A percentile compares a stretch with the other conserved stretches of the same genome.
Evolutionary conservation across 1,140 invertebrate species (phyloP).

Genomic region (Zaprionus capensis): DNA sequence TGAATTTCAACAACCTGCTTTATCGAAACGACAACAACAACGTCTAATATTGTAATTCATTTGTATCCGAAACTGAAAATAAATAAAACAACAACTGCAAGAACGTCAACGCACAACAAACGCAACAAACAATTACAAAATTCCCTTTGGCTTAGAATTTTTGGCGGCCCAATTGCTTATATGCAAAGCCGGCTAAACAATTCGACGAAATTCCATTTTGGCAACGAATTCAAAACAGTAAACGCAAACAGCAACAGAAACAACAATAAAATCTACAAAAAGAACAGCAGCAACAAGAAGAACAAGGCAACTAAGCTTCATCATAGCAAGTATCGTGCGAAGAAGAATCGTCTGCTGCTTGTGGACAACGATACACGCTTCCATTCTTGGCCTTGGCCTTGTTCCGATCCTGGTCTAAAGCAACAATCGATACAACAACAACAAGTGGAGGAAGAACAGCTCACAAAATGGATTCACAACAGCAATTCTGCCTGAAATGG

Average conservation of each 20-base stretch:
- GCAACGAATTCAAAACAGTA: slow-evolving; percentile 50
- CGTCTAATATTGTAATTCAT: slow-evolving; percentile 10
- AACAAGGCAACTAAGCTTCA: slow-evolving; percentile 7
- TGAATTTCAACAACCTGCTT: slow-evolving; percentile 41
- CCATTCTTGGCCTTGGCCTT: slow-evolving; percentile 55
- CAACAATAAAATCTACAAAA: slow-evolving; percentile 26
- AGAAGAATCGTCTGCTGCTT: background rate
- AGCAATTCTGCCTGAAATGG: slow-evolving; percentile 96
- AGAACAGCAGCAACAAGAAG: slow-evolving; percentile 29
- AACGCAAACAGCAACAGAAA: slow-evolving; percentile 34
- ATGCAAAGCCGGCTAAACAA: slow-evolving; percentile 67
- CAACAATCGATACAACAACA: slow-evolving; percentile 11
- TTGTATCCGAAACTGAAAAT: background rate
- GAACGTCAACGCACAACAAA: slow-evolving; percentile 63
- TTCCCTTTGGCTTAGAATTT: slow-evolving; percentile 84
- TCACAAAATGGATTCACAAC: slow-evolving; percentile 89
- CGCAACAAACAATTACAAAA: slow-evolving; percentile 83
- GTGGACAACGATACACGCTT: slow-evolving; percentile 23
- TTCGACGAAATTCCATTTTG: slow-evolving; percentile 82
- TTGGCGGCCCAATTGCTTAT: slow-evolving; percentile 61
- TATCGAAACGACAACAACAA: slow-evolving; percentile 11
- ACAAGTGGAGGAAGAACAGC: slow-evolving; percentile 13
- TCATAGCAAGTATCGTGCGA: slow-evolving; percentile 9
- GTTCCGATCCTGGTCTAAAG: slow-evolving; percentile 85
- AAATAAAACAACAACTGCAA: slow-evolving; percentile 42